Evolutionary conservation across 2,797 vertebrate species (phyloP), one percentile per base, ranked within the genome.

Genomic region (Dendrocincla fuliginosa): DNA sequence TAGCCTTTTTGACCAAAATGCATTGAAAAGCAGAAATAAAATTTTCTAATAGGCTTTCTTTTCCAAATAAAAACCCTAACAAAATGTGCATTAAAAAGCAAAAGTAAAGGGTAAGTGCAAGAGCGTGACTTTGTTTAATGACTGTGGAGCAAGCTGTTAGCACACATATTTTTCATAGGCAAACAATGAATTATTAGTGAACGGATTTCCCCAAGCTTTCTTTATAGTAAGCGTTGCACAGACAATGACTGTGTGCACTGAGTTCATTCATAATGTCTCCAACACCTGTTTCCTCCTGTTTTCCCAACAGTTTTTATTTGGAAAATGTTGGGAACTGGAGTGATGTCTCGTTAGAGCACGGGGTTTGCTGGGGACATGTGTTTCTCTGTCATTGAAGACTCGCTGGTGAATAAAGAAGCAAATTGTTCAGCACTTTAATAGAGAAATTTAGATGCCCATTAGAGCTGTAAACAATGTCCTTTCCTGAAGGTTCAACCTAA

Each of bases 261-360:
- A 98, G 98, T 97, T 89, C 94, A 96, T 98, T 98, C 98, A 97
- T 97, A 97, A 94, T 96, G 96, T 96, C 76, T 96, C 73, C 89
- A 95, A 96, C 98, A 98, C 98, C 98, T 98, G 98, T 97, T 98
- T 98, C 97, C 98, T 97, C 97, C 97, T 95, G 87, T 94, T 97
- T 96, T 93, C 53, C 76, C 81, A 94, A 50, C 80, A 90, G 33
- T 91, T 90, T 50, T 89, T 71, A 33, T 73, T 95, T 90, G 89
- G 89, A 46, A 59, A 84, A 80, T 25, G 37, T 71, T 61, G 90
- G 86, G 84, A 82, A 87, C 65, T 80, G 65, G 74, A 68, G 61
- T 68, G 87, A 52, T 87, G 91, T 88, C 94, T 97, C 18, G 23
- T 96, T 95, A 88, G 93, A 93, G 90, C 16, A 47, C 0, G 4